These are phyloP conservation scores for Oophaga sylvatica DNA, from an alignment of 2,797 vertebrate genomes.

Conservation along the genomic window DNA sequence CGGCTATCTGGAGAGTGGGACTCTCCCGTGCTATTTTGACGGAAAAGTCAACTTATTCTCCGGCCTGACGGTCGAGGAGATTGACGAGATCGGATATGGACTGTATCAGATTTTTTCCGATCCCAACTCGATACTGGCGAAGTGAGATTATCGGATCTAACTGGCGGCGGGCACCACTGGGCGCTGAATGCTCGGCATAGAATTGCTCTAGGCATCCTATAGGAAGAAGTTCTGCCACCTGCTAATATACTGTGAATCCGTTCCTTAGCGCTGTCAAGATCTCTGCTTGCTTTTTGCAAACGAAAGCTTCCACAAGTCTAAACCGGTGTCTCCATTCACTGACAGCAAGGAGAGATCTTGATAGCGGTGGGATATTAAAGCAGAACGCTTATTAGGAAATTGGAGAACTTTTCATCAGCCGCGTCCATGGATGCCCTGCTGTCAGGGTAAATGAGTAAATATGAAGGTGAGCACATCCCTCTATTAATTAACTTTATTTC, in stretches of 20 bases:
- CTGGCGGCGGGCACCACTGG: neutral
- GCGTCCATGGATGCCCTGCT: neutral
- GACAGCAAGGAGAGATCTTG: neutral
- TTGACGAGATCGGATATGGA: slow-evolving; percentile 88
- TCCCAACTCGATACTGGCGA: slow-evolving; percentile 80
- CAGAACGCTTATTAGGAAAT: neutral
- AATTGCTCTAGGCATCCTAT: neutral
- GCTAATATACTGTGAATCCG: neutral
- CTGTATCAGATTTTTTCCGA: slow-evolving; percentile 85
- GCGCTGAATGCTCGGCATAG: neutral
- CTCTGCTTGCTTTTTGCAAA: neutral
- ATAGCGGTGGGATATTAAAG: neutral
- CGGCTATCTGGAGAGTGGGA: slow-evolving; percentile 81
- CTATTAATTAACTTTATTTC: neutral
- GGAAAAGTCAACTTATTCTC: slow-evolving; percentile 83
- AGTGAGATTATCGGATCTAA: slow-evolving; percentile 51
- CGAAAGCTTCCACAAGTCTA: neutral
- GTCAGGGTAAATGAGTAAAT: neutral
- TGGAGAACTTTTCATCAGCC: neutral
- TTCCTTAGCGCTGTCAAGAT: neutral
- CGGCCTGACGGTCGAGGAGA: slow-evolving; percentile 80
- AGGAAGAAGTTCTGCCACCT: neutral
- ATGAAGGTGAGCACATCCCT: neutral
- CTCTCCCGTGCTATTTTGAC: slow-evolving; percentile 88
- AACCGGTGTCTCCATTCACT: neutral